These are phyloP conservation scores for Chrysocyon brachyurus DNA, from an alignment of 2,797 vertebrate genomes.

Conservation along the genomic window DNA sequence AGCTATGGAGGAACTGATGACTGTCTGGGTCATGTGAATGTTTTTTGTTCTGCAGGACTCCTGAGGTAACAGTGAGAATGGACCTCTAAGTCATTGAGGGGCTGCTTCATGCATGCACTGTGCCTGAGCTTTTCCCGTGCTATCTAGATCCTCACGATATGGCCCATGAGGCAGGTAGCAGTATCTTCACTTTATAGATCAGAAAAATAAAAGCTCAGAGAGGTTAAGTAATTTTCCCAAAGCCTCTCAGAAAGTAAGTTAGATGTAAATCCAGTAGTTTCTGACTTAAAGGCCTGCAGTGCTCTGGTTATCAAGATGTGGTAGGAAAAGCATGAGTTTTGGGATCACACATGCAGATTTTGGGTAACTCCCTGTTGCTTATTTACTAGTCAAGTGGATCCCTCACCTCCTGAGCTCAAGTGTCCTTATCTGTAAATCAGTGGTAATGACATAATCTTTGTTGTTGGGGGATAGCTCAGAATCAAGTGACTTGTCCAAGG, in stretches of 20 bases:
- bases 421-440: neutral
- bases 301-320: neutral
- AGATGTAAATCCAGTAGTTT: neutral
- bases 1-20: neutral
- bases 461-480: neutral
- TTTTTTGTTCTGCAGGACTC: neutral
- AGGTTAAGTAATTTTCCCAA: neutral
- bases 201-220: slow-evolving; percentile 21
- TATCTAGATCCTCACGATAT: neutral
- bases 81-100: neutral
- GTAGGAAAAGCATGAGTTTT: neutral
- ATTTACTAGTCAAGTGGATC: neutral
- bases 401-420: neutral
- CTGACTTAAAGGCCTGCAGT: neutral
- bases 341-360: neutral
- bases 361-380: neutral
- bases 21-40: neutral
- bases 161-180: neutral
- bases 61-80: neutral
- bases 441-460: neutral
- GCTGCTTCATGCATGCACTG: neutral
- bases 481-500: neutral
- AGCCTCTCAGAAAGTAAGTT: neutral
- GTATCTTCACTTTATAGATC: neutral
- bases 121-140: neutral